phyloP scores from a whole-genome alignment of 2,113 vertebrate species.

The Rhynchomys soricoides region DNA sequence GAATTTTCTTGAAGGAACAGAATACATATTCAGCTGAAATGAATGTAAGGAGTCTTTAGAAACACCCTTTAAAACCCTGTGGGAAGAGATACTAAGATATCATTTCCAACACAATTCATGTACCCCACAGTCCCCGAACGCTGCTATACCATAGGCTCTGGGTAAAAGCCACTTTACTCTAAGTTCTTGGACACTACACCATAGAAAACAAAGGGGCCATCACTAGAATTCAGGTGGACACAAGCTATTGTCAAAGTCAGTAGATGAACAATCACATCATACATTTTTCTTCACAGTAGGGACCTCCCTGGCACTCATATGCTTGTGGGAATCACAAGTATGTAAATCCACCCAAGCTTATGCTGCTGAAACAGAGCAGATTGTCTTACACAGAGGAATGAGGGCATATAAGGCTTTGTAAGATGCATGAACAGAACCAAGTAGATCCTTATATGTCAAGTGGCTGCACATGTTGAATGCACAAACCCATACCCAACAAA shows the following conservation, averaged over 20 bases:
- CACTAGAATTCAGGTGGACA: background rate
- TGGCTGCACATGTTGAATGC: constrained; percentile 59
- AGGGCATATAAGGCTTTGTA: background rate
- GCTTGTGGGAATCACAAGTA: background rate
- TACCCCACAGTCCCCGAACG: background rate
- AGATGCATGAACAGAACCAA: constrained; percentile 47
- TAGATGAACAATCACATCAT: background rate
- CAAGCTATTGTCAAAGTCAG: background rate
- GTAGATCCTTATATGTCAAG: constrained; percentile 60
- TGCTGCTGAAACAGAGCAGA: background rate
- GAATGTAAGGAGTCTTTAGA: constrained; percentile 14
- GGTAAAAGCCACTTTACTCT: background rate
- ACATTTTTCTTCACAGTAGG: constrained; percentile 31
- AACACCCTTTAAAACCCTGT: background rate
- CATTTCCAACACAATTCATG: background rate
- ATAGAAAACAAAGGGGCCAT: background rate
- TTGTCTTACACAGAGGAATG: background rate
- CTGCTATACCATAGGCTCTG: background rate
- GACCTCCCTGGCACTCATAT: background rate
- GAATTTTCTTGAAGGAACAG: background rate
- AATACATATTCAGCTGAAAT: constrained; percentile 36
- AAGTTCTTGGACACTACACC: background rate
- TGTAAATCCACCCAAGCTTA: background rate
- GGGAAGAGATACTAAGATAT: constrained; percentile 24
- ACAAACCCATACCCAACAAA: constrained; percentile 53